Evolutionary conservation across 2,888 invertebrate species (phyloP), one percentile per base, ranked within the genome.

Genomic region (Drosophila bunnanda): DNA sequence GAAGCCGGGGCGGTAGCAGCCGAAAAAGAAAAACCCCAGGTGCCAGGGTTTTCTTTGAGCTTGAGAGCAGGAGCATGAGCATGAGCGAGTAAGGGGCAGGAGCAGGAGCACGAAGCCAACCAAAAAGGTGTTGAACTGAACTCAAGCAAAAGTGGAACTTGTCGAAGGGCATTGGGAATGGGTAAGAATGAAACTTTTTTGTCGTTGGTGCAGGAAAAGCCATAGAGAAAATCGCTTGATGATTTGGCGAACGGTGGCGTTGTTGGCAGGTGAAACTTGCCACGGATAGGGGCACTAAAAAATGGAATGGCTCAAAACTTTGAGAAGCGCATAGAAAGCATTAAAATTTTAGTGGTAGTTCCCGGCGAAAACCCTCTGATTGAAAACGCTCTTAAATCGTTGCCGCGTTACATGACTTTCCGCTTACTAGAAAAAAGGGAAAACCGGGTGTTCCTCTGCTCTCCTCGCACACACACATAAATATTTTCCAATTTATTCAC

Each of bases 71-170:
- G 17, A 10, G 38, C 38, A n/a, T 22, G 20, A 41, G 39, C 39
- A n/a, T n/a, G n/a, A n/a, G n/a, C n/a, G n/a, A n/a, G n/a, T n/a
- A n/a, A 39, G 8, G 2, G 17, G 30, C 46, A 17, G 1, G 12
- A 30, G 46, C 17, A 1, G 28, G 20, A 15, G 50, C 32, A 50
- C 32, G 58, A 64, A 65, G 34, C 67, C 67, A 55, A 39, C 68
- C 28, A 55, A 68, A 41, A 55, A 67, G 67, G 69, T 67, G 67
- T 67, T 68, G 69, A 67, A 34, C 69, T 50, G 64, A 65, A 65
- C 65, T 65, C 67, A 55, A 56, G 67, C 67, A 67, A 48, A 68
- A 67, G 67, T 68, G 67, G 69, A 68, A 67, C 67, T 67, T 67
- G 69, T 67, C 67, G 67, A 67, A 64, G 28, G 69, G 46, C 55